phyloP scores from a whole-genome alignment of 2,888 invertebrate species.

The Meiosimyza platycephala region DNA sequence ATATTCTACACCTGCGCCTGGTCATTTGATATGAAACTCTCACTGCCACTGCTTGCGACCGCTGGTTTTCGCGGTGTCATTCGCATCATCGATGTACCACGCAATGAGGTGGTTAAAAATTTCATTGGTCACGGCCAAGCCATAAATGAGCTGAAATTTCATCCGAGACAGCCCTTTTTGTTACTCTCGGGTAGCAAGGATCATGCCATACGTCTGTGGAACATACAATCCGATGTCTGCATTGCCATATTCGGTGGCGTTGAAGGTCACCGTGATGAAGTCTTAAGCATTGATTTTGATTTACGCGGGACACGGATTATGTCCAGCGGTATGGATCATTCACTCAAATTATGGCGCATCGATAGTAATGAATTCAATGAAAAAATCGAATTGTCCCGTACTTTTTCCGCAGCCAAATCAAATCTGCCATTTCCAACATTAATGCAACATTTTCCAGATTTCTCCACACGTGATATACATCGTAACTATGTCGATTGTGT shows the following conservation, averaged over 20 bases:
- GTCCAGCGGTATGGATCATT: constrained; percentile 99
- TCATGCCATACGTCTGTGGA: constrained; percentile 91
- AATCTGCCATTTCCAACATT: constrained; percentile 88
- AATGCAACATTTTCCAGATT: constrained; percentile 94
- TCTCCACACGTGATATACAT: constrained; percentile 96
- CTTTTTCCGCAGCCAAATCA: constrained; percentile 81
- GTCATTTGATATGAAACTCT: constrained; percentile 86
- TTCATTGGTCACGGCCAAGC: constrained; percentile 93
- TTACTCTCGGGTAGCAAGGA: constrained; percentile 86
- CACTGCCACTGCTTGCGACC: constrained; percentile 86
- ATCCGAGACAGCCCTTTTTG: constrained; percentile 89
- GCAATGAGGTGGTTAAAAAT: constrained; percentile 86
- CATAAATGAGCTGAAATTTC: constrained; percentile 92
- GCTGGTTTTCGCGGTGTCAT: constrained; percentile 93
- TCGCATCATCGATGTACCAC: constrained; percentile 86
- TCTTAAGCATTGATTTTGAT: constrained; percentile 88
- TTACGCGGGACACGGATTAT: constrained; percentile 86
- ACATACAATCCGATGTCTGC: constrained; percentile 92
- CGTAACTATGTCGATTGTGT: constrained; percentile 99
- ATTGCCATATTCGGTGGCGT: constrained; percentile 97
- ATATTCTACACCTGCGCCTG: constrained; percentile 97
- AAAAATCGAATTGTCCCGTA: constrained; percentile 86
- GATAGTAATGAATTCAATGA: constrained; percentile 86
- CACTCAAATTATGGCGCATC: constrained; percentile 91
- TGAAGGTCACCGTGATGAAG: constrained; percentile 95